Evolutionary conservation across 2,797 vertebrate species (phyloP), one percentile per base, ranked within the genome.

Genomic region (Anguilla megastoma): DNA sequence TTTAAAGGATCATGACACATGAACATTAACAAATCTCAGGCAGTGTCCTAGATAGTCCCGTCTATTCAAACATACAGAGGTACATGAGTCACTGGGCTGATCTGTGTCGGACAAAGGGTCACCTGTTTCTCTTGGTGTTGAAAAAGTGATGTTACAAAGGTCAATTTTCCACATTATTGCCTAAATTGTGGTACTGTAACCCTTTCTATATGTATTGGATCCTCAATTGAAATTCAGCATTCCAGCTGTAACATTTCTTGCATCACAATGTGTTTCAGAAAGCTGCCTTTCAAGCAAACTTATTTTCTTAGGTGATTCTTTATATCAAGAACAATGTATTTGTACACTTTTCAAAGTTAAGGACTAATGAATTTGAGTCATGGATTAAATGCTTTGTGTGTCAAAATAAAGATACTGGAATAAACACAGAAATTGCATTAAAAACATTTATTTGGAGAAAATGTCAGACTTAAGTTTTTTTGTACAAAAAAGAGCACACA

Each of bases 101-200:
- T n/a, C 21, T 21, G 41, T 80, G 76, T 2, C 50, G 79, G 79
- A 82, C 79, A 82, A 82, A 50, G 24, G 79, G 79, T 82, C 45
- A 50, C 45, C 79, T 82, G 41, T 24, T 16, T n/a, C 79, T 50
- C 16, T 12, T 76, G 10, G 76, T 82, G 45, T 48, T 82, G 45
- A 82, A 82, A 45, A 82, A 48, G 24, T 50, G 45, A 50, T 82
- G 79, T 82, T 48, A 50, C 21, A 82, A 82, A 82, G 79, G 79
- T 82, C 79, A 50, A 82, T 82, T 80, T 36, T 16, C 16, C 27
- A 79, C 74, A 79, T 41, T 48, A 45, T 9, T 80, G 76, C 3
- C 21, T 24, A 30, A 50, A 50, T 82, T 82, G 41, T 82, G 79
- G 79, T 8, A n/a, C 41, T 48, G 41, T 50, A 82, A n/a, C 41